These are phyloP conservation scores for Heliconius charithonia DNA, from an alignment of 2,888 invertebrate species.

Conservation along the genomic window DNA sequence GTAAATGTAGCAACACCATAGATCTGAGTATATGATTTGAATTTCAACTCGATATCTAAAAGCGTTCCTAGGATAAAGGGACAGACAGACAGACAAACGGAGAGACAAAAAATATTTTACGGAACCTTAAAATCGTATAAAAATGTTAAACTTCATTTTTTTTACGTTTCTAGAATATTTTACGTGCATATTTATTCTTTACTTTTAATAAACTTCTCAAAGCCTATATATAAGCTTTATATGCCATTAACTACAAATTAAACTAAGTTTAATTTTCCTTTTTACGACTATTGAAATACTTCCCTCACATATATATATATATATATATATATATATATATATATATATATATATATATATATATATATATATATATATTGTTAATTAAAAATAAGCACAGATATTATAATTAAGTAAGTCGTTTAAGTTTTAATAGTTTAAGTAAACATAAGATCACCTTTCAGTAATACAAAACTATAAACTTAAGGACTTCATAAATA, in stretches of 20 bases:
- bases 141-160: too few relatives aligned
- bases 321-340: too few relatives aligned
- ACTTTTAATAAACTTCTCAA: constrained; percentile 10
- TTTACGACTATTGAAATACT: constrained; percentile 10
- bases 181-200: background rate
- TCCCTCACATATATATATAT: too few relatives aligned
- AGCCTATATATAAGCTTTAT: constrained; percentile 3
- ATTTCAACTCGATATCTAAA: too few relatives aligned
- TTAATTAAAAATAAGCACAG: constrained; percentile 17
- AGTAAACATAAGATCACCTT: constrained; percentile 23
- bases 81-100: too few relatives aligned
- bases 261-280: background rate
- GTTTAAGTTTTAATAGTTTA: constrained; percentile 23
- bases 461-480: constrained; percentile 4
- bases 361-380: background rate
- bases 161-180: too few relatives aligned
- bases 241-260: background rate
- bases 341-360: too few relatives aligned
- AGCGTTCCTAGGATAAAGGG: too few relatives aligned
- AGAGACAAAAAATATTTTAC: too few relatives aligned
- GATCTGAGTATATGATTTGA: too few relatives aligned
- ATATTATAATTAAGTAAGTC: constrained; percentile 30
- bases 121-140: too few relatives aligned
- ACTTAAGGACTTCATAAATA: constrained; percentile 24
- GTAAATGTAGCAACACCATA: too few relatives aligned